Evolutionary conservation across 2,888 invertebrate species (phyloP).

Genomic region (Gastrophysa polygoni): DNA sequence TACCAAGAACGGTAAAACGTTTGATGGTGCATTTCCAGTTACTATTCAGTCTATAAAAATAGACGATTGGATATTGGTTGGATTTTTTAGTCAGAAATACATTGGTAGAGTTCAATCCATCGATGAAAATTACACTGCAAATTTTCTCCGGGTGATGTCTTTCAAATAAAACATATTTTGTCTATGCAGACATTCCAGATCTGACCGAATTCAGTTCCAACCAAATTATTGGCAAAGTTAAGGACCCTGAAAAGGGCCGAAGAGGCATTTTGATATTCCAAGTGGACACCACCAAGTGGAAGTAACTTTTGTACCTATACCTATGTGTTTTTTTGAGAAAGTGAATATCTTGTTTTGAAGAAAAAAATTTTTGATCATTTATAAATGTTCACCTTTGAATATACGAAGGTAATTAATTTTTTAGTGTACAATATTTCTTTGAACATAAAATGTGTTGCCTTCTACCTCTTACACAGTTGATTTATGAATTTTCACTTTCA

Average conservation of each 20-base stretch:
- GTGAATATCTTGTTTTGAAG: slow-evolving; percentile 8
- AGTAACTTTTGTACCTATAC: too few relatives aligned
- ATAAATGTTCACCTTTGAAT: slow-evolving; percentile 19
- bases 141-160: slow-evolving; percentile 22
- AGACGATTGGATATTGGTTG: slow-evolving; percentile 21
- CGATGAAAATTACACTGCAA: slow-evolving; percentile 21
- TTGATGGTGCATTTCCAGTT: slow-evolving; percentile 24
- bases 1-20: slow-evolving; percentile 26
- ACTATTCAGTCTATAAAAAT: slow-evolving; percentile 21
- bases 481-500: background rate
- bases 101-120: slow-evolving; percentile 23
- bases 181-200: slow-evolving; percentile 21
- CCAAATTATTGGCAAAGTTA: slow-evolving; percentile 22
- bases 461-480: slow-evolving; percentile 19
- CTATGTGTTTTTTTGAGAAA: slow-evolving; percentile 8
- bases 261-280: slow-evolving; percentile 18
- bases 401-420: slow-evolving; percentile 15
- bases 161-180: slow-evolving; percentile 18
- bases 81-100: slow-evolving; percentile 24
- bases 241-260: slow-evolving; percentile 20
- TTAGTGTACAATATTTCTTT: slow-evolving; percentile 22
- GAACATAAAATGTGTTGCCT: slow-evolving; percentile 20
- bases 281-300: slow-evolving; percentile 17
- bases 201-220: slow-evolving; percentile 22
- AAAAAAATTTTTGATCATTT: slow-evolving; percentile 14